phyloP scores from a whole-genome alignment of 2,797 vertebrate species.

The Denticeps clupeoides region DNA sequence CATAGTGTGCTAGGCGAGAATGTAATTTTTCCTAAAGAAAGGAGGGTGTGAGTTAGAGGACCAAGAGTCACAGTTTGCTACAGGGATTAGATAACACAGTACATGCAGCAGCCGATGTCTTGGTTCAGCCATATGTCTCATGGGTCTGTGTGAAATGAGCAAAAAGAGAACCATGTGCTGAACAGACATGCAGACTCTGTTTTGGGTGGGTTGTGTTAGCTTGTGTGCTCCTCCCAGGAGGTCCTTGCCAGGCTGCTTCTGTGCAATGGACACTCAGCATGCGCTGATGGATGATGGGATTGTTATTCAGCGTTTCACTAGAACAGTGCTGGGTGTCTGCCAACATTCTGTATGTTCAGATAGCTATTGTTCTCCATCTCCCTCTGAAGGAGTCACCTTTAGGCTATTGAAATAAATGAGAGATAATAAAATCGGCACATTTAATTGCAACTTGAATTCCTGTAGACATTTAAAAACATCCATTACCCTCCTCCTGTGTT shows the following conservation, averaged over 20 bases:
- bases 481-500: constrained; percentile 64
- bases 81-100: too few relatives aligned
- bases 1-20: too few relatives aligned
- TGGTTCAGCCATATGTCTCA: too few relatives aligned
- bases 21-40: too few relatives aligned
- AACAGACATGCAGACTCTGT: background rate
- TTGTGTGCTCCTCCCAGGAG: constrained; percentile 38
- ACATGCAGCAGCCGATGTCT: too few relatives aligned
- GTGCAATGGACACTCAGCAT: constrained; percentile 48
- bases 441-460: constrained; percentile 77
- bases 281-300: constrained; percentile 68
- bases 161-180: too few relatives aligned
- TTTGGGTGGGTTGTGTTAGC: background rate
- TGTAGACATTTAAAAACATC: constrained; percentile 69
- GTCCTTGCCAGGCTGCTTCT: constrained; percentile 46
- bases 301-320: constrained; percentile 63
- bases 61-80: too few relatives aligned
- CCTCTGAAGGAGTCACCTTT: constrained; percentile 74
- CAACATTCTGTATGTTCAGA: constrained; percentile 60
- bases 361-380: constrained; percentile 63
- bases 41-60: too few relatives aligned
- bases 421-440: constrained; percentile 74
- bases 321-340: constrained; percentile 46
- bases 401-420: constrained; percentile 75
- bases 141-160: too few relatives aligned